Base-by-base conservation (phyloP, 2,888 invertebrate species). In the Plebejus melissa region DNA sequence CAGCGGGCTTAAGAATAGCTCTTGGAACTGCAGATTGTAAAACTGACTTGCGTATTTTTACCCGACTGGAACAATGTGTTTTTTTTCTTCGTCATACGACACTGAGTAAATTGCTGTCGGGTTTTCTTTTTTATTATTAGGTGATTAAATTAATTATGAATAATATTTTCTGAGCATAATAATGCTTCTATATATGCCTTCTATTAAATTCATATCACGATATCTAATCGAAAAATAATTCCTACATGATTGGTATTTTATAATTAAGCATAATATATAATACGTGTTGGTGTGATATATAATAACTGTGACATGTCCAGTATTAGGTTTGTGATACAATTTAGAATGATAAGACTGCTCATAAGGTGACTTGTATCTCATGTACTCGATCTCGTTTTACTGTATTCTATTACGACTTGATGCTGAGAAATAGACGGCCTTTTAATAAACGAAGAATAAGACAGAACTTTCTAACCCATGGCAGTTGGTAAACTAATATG, bases 251-350 rank as follows among this genome's bases (percentile, higher is more conserved):
- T 58, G 32, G n/a, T 57, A 36, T 57, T n/a, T 50, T 4, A 60
- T 60, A 54, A 54, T 6, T 58, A 65, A 74, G 75, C 57, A 69
- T 74, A 69, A 75, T 75, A 32, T 32, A 22, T 22, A 22, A 22
- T 22, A 72, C 76, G 76, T 77, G 76, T 77, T 79, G 78, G 85
- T 86, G 88, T 87, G 86, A 87, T 88, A 85, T 84, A 82, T 82
- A 84, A 83, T 82, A 84, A 85, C 85, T 85, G 81, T 82, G 82
- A 86, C 83, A 79, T 84, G 83, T 84, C 83, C 88, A 88, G 88
- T 88, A 88, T 88, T 88, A 88, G 79, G 81, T 82, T 84, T 83
- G 81, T 82, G 81, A 82, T 83, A 80, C 80, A 81, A 79, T 79
- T 80, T 79, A 78, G 79, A 76, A 76, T 77, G 78, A 78, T 83